Evolutionary conservation across 53 echinoderm and acorn worm species (phyloP).

Genomic region (Apostichopus leukothele): DNA sequence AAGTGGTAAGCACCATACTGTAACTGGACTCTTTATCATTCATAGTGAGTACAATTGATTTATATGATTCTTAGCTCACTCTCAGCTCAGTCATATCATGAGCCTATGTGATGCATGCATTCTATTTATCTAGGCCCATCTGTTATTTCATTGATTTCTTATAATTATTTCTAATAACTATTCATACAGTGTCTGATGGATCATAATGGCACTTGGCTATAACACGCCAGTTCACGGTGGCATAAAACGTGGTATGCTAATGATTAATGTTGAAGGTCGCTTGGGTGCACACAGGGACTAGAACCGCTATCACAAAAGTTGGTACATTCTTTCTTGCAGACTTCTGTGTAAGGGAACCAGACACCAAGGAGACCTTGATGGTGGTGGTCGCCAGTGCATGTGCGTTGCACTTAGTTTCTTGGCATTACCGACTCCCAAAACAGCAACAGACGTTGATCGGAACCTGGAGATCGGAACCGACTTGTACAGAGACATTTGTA

Average conservation of each 20-base stretch:
- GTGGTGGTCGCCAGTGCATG: slow-evolving; percentile 1
- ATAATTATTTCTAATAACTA: too few relatives aligned
- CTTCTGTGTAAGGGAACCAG: slow-evolving; percentile 21
- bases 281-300: slow-evolving; percentile 12
- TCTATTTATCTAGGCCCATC: too few relatives aligned
- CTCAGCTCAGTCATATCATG: too few relatives aligned
- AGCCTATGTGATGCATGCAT: too few relatives aligned
- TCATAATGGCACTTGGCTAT: too few relatives aligned
- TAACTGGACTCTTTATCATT: too few relatives aligned
- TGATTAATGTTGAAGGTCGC: slow-evolving; percentile 9
- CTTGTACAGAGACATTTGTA: slow-evolving; percentile 12
- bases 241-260: slow-evolving; percentile 9
- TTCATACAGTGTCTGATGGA: too few relatives aligned
- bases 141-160: too few relatives aligned
- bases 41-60: too few relatives aligned
- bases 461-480: slow-evolving; percentile 1
- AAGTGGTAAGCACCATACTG: too few relatives aligned
- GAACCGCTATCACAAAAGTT: slow-evolving; percentile 12
- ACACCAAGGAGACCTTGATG: slow-evolving; percentile 18
- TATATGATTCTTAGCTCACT: too few relatives aligned
- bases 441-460: not conserved
- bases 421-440: slow-evolving; percentile 15
- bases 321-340: slow-evolving; percentile 12
- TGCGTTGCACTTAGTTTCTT: slow-evolving; percentile 15
- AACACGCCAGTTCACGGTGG: not conserved